A percentile compares a stretch with the other conserved stretches of the same genome.
These are phyloP conservation scores for Callorhinus ursinus DNA, from an alignment of 2,113 vertebrate genomes.

Conservation along the genomic window DNA sequence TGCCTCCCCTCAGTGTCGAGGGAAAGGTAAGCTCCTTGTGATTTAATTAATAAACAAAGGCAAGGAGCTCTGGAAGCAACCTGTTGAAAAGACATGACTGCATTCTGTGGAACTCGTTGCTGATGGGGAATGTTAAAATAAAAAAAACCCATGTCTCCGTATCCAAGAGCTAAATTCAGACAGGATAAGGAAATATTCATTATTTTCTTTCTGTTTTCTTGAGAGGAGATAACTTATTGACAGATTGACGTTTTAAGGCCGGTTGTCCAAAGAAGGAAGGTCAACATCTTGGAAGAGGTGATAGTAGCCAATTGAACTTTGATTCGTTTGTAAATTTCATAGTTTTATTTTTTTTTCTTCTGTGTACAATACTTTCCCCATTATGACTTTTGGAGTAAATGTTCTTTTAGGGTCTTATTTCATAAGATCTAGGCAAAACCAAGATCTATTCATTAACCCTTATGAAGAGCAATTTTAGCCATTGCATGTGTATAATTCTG, in stretches of 20 bases:
- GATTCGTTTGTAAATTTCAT: background rate
- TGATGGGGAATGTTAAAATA: background rate
- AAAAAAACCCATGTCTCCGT: background rate
- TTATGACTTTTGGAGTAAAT: slow-evolving; percentile 15
- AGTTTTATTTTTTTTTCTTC: background rate
- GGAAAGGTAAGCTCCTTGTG: slow-evolving; percentile 19
- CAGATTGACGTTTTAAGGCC: background rate
- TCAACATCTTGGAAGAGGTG: slow-evolving; percentile 4
- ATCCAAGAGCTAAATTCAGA: slow-evolving; percentile 7
- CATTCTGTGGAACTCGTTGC: background rate
- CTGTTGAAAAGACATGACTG: background rate
- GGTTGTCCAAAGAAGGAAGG: background rate
- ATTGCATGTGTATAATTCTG: background rate
- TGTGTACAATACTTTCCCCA: background rate
- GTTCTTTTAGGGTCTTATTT: background rate
- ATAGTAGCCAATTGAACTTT: background rate
- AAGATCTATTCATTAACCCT: background rate
- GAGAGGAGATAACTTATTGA: background rate
- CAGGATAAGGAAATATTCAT: background rate
- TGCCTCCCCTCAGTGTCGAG: background rate
- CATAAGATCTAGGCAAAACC: background rate
- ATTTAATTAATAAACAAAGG: background rate
- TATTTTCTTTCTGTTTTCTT: slow-evolving; percentile 38
- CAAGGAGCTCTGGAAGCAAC: background rate
- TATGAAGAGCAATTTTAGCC: background rate